Base-by-base conservation (phyloP, 2,113 vertebrate species). In the Notarius lentiginosus region DNA sequence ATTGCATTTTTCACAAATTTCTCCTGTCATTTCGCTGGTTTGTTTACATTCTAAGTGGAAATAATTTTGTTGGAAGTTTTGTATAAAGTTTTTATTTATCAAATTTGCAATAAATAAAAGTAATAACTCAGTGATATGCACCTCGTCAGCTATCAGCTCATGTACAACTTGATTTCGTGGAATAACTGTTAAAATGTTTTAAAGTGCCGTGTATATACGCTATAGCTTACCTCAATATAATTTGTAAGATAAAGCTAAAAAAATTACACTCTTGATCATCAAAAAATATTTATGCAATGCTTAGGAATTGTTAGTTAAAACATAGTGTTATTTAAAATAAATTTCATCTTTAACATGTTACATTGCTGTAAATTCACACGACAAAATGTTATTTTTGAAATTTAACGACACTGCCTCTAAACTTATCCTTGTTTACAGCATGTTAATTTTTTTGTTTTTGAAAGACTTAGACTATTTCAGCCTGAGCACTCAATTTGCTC, bases 401-500 rank as follows among this genome's bases (percentile, higher is more conserved):
- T 53, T 58, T 9, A 4, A 63, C 27, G 9, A 24, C 5, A 12
- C 68, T 30, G 7, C 24, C 56, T 76, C 30, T 51, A 10, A 53
- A n/a, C 72, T 47, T 85, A 51, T 65, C 5, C 84, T 34, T 85
- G 24, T 85, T 65, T 34, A 77, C 47, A 4, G 47, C 0, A 14
- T 6, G 12, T 15, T 41, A 14, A 10, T 41, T 41, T 4, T 41
- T 41, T 41, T 41, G 22, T 53, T 85, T 79, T 55, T 10, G 17
- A 72, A 75, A 61, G 27, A 84, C 60, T 14, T 49, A 27, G 9
- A 20, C 72, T 51, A 58, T 77, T 83, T 85, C 30, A 76, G 22
- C 30, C 30, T 49, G 51, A 60, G 3, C 30, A 47, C 34, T 47
- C 22, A 51, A 51, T 63, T 53, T 18, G 34, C 47, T 83, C 61